Base-by-base conservation (phyloP, 2,888 invertebrate genomes). In the Agrotis puta region DNA sequence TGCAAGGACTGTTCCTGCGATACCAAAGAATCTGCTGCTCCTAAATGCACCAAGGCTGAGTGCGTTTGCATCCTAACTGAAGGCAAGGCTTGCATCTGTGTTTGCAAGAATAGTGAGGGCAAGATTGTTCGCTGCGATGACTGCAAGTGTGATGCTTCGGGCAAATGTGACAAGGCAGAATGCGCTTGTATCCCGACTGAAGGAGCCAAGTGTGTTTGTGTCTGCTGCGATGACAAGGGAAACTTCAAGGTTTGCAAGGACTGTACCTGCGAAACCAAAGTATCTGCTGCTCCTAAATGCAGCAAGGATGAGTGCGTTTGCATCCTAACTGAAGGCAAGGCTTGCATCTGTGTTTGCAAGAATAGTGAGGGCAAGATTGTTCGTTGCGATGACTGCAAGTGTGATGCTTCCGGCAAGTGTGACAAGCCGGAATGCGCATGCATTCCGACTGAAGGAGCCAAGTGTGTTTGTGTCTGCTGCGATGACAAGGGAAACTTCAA, bases 41-140 rank as follows among this genome's bases (percentile, higher is more conserved):
- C 59, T 3, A 70, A 67, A 27, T 83, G 90, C 47, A 81, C 80
- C 24, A 86, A 86, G 3, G 56, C 75, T 3, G 84, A 81, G 50
- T 91, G 91, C 62, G 61, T 85, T n/a, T 91, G 90, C 20, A 81
- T 92, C 2, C 67, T 74, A 0, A 88, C 88, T 56, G 43, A 73
- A 0, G 75, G 77, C 0, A 77, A 77, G 7, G 20, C 65, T 13
- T 77, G 74, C 57, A 67, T 81, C 9, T 83, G 83, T 22, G 72
- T 84, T 0, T 79, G 80, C 47, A 64, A 70, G 51, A 75, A 80
- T 14, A 56, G 47, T 0, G 64, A 70, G 0, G 57, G 48, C 20
- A 65, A 18, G 66, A 73, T 61, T 63, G 81, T 69, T 1, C 45
- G 73, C 7, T 80, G 83, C 7, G 53, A 64, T 16, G 77, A 77